A percentile compares a stretch with the other conserved stretches of the same genome.
Conservation (phyloP, 2,113 vertebrate species). For the Indicator indicator region DNA sequence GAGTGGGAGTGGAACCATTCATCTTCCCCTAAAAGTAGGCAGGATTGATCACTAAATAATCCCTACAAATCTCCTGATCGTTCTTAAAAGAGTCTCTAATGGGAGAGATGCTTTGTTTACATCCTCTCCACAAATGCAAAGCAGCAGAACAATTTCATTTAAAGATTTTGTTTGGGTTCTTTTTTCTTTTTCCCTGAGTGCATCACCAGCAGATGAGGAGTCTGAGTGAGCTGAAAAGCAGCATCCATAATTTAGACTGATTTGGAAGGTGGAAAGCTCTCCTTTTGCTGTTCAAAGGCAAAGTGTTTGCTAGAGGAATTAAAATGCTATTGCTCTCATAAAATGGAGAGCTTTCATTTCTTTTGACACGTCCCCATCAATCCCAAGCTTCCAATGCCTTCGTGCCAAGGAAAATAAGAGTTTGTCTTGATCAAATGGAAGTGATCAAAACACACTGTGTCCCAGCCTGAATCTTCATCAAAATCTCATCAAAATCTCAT, state of each 20-base stretch:
- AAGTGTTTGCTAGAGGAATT: background rate
- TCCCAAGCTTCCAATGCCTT: background rate
- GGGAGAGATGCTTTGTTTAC: slow-evolving; percentile 4
- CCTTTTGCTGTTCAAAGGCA: background rate
- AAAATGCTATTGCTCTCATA: background rate
- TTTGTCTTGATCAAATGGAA: background rate
- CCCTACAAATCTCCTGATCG: background rate
- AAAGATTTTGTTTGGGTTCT: background rate
- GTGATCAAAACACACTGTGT: background rate
- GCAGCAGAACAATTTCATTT: slow-evolving; percentile 17
- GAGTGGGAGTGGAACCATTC: slow-evolving; percentile 24
- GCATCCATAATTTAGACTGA: background rate
- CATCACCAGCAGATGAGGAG: background rate
- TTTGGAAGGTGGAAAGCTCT: slow-evolving; percentile 13
- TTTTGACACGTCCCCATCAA: background rate
- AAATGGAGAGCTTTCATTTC: background rate
- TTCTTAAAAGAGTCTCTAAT: background rate
- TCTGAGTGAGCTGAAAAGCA: background rate
- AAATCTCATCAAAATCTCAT: background rate
- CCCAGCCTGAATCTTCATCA: background rate
- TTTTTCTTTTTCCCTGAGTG: background rate
- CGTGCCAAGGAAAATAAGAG: background rate
- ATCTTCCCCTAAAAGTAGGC: slow-evolving; percentile 10
- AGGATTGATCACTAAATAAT: background rate
- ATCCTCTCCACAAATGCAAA: background rate